A percentile compares a stretch with the other conserved stretches of the same genome.
phyloP scores from a whole-genome alignment of 1,140 invertebrate genomes.

The Atopsyche davidsoni region DNA sequence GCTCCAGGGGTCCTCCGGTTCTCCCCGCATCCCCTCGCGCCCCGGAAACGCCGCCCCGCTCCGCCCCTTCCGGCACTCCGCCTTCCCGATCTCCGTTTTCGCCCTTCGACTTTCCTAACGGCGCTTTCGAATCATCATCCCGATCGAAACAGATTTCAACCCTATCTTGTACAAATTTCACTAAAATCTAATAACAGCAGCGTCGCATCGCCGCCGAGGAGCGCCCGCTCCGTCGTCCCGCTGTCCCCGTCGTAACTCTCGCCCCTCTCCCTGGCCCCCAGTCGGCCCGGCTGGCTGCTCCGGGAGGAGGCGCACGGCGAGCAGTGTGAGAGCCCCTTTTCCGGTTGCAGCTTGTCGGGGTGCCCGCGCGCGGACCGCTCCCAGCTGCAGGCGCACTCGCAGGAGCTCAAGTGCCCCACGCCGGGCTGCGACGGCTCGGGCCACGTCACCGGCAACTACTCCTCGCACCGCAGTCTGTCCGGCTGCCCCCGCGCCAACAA shows the following conservation, averaged over 20 bases:
- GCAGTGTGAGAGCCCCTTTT: too few relatives aligned
- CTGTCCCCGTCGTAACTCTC: slow-evolving; percentile 7
- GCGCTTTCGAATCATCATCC: too few relatives aligned
- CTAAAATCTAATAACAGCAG: too few relatives aligned
- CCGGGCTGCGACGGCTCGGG: slow-evolving; percentile 83
- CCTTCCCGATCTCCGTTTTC: slow-evolving; percentile 6
- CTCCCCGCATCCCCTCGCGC: too few relatives aligned
- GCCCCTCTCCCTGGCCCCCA: slow-evolving; percentile 11
- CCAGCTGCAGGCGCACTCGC: slow-evolving; percentile 55
- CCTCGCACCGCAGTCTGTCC: slow-evolving; percentile 77
- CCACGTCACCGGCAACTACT: slow-evolving; percentile 83
- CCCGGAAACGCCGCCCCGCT: not conserved
- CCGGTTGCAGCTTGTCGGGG: slow-evolving; percentile 23
- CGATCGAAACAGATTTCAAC: too few relatives aligned
- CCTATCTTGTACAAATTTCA: too few relatives aligned
- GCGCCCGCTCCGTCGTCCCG: slow-evolving; percentile 7
- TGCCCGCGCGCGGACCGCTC: slow-evolving; percentile 59
- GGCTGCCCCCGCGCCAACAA: slow-evolving; percentile 85
- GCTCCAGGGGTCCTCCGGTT: too few relatives aligned
- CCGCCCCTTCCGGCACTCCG: not conserved
- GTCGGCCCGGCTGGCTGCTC: not conserved
- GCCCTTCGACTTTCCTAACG: too few relatives aligned
- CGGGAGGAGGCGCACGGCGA: too few relatives aligned
- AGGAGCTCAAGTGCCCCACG: slow-evolving; percentile 77
- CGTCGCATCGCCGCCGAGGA: not conserved